Conservation (phyloP, 1,140 invertebrate genomes). For the Gerris buenoi region DNA sequence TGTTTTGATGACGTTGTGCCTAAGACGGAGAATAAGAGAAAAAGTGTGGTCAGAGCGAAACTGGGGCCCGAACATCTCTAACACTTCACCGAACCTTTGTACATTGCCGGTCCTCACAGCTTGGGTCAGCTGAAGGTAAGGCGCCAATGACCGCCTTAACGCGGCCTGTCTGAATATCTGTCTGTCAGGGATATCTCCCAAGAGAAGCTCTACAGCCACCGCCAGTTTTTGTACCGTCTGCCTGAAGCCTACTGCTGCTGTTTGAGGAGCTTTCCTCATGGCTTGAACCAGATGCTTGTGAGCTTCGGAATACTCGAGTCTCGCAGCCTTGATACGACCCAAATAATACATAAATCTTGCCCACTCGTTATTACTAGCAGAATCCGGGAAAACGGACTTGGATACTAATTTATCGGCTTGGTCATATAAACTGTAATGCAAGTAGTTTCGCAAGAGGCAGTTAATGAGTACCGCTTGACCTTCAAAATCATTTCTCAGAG, state of each 20-base stretch:
- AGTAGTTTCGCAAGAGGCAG: slow-evolving; percentile 84
- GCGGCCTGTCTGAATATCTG: slow-evolving; percentile 76
- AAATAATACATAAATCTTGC: slow-evolving; percentile 93
- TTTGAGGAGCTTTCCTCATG: slow-evolving; percentile 90
- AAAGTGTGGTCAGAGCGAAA: slow-evolving; percentile 85
- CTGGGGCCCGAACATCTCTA: slow-evolving; percentile 75
- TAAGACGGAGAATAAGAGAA: slow-evolving; percentile 79
- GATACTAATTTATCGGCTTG: slow-evolving; percentile 89
- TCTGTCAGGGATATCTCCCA: slow-evolving; percentile 92
- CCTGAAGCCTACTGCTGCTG: slow-evolving; percentile 92
- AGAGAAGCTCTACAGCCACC: slow-evolving; percentile 84
- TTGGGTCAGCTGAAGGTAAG: slow-evolving; percentile 95
- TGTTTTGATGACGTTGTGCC: slow-evolving; percentile 99
- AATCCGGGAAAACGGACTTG: slow-evolving; percentile 91
- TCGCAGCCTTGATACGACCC: slow-evolving; percentile 91
- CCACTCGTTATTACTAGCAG: slow-evolving; percentile 97
- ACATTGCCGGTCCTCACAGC: slow-evolving; percentile 91
- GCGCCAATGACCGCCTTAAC: slow-evolving; percentile 69
- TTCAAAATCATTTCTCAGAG: slow-evolving; percentile 87
- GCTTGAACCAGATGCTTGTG: slow-evolving; percentile 90
- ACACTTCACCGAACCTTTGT: slow-evolving; percentile 80
- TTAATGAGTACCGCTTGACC: slow-evolving; percentile 94
- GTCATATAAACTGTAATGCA: slow-evolving; percentile 91
- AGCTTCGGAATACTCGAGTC: slow-evolving; percentile 91
- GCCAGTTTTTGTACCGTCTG: slow-evolving; percentile 94